Percentiles rank a stretch among this genome's conserved stretches.
These are phyloP conservation scores for Linyphia triangularis DNA, from an alignment of 2,888 invertebrate genomes.

Conservation along the genomic window DNA sequence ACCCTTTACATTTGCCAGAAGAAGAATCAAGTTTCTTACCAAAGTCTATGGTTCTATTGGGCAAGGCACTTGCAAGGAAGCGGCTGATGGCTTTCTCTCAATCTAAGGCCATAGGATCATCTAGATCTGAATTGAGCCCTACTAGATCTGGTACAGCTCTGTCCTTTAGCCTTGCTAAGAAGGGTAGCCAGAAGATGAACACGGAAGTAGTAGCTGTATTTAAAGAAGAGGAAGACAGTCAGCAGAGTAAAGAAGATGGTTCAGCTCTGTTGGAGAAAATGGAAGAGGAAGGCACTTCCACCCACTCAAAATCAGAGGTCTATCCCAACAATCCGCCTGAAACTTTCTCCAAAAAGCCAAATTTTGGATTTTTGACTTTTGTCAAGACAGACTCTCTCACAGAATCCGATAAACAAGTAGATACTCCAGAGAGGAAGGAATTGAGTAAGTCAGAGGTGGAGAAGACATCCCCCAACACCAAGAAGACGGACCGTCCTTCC, in stretches of 20 bases:
- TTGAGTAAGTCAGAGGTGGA: background rate
- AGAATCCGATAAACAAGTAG: constrained; percentile 44
- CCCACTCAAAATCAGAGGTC: constrained; percentile 37
- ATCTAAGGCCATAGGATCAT: constrained; percentile 76
- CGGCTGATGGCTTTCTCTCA: constrained; percentile 80
- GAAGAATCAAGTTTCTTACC: constrained; percentile 44
- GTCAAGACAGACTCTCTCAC: constrained; percentile 65
- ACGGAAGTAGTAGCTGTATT: constrained; percentile 59
- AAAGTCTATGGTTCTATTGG: constrained; percentile 77
- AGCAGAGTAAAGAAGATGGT: constrained; percentile 20
- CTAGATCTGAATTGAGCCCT: background rate
- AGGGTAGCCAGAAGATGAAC: constrained; percentile 54
- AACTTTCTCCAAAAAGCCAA: constrained; percentile 65
- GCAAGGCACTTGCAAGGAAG: constrained; percentile 80
- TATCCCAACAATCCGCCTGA: constrained; percentile 73
- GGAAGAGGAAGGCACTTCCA: background rate
- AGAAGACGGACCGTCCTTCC: background rate
- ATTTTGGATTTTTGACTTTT: constrained; percentile 74
- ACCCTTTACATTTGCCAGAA: background rate
- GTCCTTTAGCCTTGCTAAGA: constrained; percentile 67
- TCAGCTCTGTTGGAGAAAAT: background rate
- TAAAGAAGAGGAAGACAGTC: constrained; percentile 62
- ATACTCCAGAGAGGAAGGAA: background rate
- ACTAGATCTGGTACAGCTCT: constrained; percentile 43
- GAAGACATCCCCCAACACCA: background rate